Evolutionary conservation across 2,888 invertebrate genomes (phyloP).

Genomic region (Drosophila flavopinicola): DNA sequence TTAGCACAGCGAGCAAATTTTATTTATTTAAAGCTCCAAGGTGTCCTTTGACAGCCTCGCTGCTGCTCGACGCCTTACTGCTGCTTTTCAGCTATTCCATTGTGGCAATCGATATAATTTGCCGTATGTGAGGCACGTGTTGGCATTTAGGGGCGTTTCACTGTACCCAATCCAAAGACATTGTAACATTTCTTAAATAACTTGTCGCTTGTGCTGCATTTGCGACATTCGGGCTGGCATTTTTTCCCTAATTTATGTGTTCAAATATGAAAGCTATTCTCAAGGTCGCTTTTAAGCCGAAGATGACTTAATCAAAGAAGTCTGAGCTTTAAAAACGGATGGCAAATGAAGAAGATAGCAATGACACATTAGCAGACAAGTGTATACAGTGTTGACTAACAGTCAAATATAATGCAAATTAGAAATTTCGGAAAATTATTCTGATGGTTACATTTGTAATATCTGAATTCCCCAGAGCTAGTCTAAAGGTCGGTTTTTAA

Average conservation of each 20-base stretch:
- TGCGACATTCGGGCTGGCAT: neutral
- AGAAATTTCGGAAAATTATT: no score
- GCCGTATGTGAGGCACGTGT: slow-evolving; percentile 53
- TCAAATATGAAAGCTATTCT: neutral
- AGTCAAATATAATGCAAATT: no score
- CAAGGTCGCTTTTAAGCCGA: neutral
- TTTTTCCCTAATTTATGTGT: slow-evolving; percentile 10
- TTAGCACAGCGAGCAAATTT: slow-evolving; percentile 36
- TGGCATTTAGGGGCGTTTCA: slow-evolving; percentile 40
- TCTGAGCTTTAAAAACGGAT: neutral
- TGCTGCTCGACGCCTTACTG: neutral
- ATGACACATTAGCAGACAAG: no score
- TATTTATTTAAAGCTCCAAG: slow-evolving; percentile 61
- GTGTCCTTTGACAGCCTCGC: slow-evolving; percentile 22
- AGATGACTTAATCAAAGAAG: neutral
- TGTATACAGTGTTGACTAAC: no score
- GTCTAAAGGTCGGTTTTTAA: neutral
- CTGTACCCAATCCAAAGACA: slow-evolving; percentile 18
- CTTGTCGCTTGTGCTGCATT: slow-evolving; percentile 20
- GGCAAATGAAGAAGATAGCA: no score
- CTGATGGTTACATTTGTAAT: no score
- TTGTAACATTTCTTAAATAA: slow-evolving; percentile 41
- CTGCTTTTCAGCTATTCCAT: slow-evolving; percentile 2
- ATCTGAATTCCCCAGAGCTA: no score
- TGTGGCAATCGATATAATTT: slow-evolving; percentile 56